A percentile compares a stretch with the other conserved stretches of the same genome.
Conservation (phyloP, 2,797 vertebrate species). For the Pangasius macronema region DNA sequence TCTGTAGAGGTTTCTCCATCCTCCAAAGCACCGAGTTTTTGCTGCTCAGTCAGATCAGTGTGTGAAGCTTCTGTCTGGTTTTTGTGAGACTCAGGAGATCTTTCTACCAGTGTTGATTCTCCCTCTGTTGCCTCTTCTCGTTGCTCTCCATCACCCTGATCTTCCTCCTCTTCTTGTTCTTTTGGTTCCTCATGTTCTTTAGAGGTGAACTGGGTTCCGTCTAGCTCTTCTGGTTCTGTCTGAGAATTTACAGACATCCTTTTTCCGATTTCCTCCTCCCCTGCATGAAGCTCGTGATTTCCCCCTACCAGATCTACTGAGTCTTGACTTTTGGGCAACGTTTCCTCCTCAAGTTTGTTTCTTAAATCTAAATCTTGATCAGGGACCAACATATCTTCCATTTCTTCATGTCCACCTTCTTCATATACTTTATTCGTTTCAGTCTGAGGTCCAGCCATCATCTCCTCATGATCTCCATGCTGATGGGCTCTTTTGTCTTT, state of each 20-base stretch:
- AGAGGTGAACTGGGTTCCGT: too few species aligned
- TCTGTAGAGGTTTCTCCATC: slow-evolving; percentile 27
- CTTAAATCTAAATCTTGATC: not conserved
- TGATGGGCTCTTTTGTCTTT: not conserved
- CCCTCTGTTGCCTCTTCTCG: not conserved
- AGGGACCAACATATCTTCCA: not conserved
- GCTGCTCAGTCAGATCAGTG: not conserved
- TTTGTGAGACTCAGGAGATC: not conserved
- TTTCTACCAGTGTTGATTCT: not conserved
- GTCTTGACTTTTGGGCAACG: not conserved
- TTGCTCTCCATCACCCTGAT: slow-evolving; percentile 13
- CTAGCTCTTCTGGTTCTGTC: not conserved
- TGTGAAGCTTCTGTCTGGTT: not conserved
- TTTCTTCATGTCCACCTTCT: slow-evolving; percentile 7
- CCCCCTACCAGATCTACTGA: slow-evolving; percentile 1
- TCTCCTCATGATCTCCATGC: not conserved
- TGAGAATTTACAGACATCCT: not conserved
- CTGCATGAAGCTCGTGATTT: slow-evolving; percentile 12
- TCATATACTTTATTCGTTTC: not conserved
- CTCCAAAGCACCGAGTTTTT: not conserved
- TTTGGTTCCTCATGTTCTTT: not conserved
- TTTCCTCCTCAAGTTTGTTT: not conserved
- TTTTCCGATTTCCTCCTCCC: not conserved
- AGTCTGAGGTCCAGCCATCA: not conserved
- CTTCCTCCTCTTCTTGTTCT: slow-evolving; percentile 15